Conservation (phyloP, 2,797 vertebrate species). For the Anguilla obscura region DNA sequence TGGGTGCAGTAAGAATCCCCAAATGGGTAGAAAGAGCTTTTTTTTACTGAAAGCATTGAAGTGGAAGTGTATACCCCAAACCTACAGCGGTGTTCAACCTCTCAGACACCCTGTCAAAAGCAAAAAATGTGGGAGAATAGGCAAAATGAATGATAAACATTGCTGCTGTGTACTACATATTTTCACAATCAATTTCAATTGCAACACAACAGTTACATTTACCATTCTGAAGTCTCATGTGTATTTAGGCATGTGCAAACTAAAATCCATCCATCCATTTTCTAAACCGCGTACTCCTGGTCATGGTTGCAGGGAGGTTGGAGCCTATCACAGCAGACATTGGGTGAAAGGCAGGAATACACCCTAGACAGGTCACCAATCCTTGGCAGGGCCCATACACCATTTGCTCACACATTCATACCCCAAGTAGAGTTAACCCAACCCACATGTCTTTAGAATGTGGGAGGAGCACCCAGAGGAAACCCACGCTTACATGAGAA, state of each 20-base stretch:
- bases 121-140: background rate
- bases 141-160: background rate
- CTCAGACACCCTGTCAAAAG: background rate
- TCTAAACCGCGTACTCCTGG: background rate
- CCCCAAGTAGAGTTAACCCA: background rate
- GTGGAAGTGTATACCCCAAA: too few relatives aligned
- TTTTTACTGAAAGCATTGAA: background rate
- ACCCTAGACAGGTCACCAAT: background rate
- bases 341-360: background rate
- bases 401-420: background rate
- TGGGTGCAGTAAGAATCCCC: background rate
- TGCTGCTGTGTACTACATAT: background rate
- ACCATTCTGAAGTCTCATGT: constrained; percentile 13
- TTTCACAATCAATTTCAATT: background rate
- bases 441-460: background rate
- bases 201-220: background rate
- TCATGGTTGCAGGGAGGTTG: background rate
- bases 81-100: background rate
- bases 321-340: background rate
- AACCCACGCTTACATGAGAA: background rate
- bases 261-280: background rate
- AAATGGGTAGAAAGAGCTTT: background rate
- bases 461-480: background rate
- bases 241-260: background rate
- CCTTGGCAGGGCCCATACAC: background rate